phyloP scores from a whole-genome alignment of 2,888 invertebrate genomes.

The Lithophane semibrunnea region DNA sequence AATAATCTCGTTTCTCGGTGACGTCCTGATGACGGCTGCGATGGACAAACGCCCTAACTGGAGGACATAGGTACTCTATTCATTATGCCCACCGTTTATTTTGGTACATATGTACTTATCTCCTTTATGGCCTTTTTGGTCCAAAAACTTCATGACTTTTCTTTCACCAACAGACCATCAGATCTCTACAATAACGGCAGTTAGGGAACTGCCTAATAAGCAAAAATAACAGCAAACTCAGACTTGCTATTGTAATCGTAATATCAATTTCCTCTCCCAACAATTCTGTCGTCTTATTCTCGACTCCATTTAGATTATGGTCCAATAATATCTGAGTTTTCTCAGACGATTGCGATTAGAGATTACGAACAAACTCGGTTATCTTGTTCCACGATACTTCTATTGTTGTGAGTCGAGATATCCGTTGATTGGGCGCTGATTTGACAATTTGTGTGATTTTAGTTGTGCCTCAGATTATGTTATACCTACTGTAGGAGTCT shows the following conservation, averaged over 20 bases:
- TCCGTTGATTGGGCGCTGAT: not conserved
- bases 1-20: not conserved
- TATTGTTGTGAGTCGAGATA: slow-evolving; percentile 31
- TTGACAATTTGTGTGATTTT: slow-evolving; percentile 9
- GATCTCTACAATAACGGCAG: not conserved
- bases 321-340: slow-evolving; percentile 28
- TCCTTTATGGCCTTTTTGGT: not conserved
- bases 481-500: not conserved
- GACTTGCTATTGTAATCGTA: slow-evolving; percentile 1
- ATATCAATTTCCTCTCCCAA: slow-evolving; percentile 33
- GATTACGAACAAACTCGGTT: slow-evolving; percentile 32
- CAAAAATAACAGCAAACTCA: slow-evolving; percentile 7
- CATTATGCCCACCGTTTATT: not conserved
- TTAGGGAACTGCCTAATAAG: not conserved
- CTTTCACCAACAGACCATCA: not conserved
- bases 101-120: not conserved
- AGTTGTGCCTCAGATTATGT: not conserved
- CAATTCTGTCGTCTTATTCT: slow-evolving; percentile 16
- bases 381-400: slow-evolving; percentile 17
- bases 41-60: not conserved
- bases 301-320: slow-evolving; percentile 47
- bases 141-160: not conserved
- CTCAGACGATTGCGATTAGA: slow-evolving; percentile 25
- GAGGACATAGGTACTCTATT: not conserved
- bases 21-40: not conserved